Conservation (phyloP, 1,140 invertebrate genomes). For the Drosophila pandora region DNA sequence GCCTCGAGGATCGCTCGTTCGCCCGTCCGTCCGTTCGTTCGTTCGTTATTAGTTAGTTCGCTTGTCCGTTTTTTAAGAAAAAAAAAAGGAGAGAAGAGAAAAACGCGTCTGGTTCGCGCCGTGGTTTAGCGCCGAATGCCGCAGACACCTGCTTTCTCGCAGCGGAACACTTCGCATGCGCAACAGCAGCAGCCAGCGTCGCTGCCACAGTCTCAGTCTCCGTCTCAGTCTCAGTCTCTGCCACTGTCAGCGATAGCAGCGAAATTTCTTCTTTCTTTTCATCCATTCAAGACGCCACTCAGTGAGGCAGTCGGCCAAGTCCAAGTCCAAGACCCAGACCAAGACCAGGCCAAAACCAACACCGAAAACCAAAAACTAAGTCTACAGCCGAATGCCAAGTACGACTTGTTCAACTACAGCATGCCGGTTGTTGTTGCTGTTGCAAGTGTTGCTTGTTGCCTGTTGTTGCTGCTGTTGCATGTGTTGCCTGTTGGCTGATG, state of each 20-base stretch:
- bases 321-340: conserved; percentile 6
- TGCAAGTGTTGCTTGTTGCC: conserved; percentile 6
- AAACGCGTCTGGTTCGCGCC: conserved; percentile 83
- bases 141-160: conserved; percentile 84
- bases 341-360: not conserved
- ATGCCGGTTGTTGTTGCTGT: conserved; percentile 32
- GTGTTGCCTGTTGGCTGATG: conserved; percentile 6
- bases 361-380: conserved; percentile 5
- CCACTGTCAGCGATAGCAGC: conserved; percentile 29
- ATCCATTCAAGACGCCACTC: conserved; percentile 53
- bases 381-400: conserved; percentile 38
- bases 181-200: conserved; percentile 48
- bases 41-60: too few species aligned
- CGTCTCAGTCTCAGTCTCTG: not conserved
- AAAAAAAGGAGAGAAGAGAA: conserved; percentile 18
- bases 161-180: conserved; percentile 84
- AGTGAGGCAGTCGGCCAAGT: conserved; percentile 59
- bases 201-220: conserved; percentile 25
- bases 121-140: conserved; percentile 83
- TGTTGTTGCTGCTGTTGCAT: conserved; percentile 1
- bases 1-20: conserved; percentile 30
- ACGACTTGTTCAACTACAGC: conserved; percentile 47
- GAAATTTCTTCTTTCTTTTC: conserved; percentile 75
- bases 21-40: not conserved
- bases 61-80: not conserved